A percentile compares a stretch with the other conserved stretches of the same genome.
phyloP scores from a whole-genome alignment of 2,797 vertebrate genomes.

The Cryptoprocta ferox region DNA sequence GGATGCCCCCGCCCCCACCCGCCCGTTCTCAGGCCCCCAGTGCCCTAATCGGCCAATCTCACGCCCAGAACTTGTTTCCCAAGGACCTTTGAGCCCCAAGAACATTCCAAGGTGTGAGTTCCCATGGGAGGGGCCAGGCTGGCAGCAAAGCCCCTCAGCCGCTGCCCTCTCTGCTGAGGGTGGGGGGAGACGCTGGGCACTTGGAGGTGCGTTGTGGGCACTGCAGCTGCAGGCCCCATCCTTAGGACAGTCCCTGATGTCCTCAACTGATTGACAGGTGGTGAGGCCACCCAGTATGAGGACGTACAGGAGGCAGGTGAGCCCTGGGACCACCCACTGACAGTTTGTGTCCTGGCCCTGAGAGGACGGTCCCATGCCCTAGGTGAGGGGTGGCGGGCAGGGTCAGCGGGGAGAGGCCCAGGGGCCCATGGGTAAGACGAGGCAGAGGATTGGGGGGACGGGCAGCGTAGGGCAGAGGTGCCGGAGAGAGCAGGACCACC shows the following conservation, averaged over 20 bases:
- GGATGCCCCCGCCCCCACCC: constrained; percentile 29
- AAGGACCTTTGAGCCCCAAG: constrained; percentile 87
- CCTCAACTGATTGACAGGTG: background rate
- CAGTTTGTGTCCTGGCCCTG: background rate
- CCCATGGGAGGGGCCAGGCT: constrained; percentile 3
- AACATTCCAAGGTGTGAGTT: constrained; percentile 79
- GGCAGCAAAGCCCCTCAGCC: background rate
- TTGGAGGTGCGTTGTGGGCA: background rate
- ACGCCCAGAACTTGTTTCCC: constrained; percentile 79
- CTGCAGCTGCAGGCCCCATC: background rate
- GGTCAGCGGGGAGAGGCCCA: background rate
- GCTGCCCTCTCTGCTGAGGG: background rate
- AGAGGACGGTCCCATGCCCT: background rate
- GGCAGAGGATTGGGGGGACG: rapidly evolving
- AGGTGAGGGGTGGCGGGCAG: background rate
- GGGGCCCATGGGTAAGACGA: no score
- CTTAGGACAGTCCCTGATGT: background rate
- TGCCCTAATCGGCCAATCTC: constrained; percentile 83
- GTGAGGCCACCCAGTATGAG: background rate
- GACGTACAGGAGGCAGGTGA: background rate
- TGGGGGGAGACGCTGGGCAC: background rate
- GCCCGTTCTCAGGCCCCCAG: constrained; percentile 81
- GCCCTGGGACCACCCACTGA: background rate
- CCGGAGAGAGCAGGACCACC: rapidly evolving
- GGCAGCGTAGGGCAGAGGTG: rapidly evolving